These are phyloP conservation scores for Ciconia boyciana DNA, from an alignment of 2,113 vertebrate species.

Conservation along the genomic window DNA sequence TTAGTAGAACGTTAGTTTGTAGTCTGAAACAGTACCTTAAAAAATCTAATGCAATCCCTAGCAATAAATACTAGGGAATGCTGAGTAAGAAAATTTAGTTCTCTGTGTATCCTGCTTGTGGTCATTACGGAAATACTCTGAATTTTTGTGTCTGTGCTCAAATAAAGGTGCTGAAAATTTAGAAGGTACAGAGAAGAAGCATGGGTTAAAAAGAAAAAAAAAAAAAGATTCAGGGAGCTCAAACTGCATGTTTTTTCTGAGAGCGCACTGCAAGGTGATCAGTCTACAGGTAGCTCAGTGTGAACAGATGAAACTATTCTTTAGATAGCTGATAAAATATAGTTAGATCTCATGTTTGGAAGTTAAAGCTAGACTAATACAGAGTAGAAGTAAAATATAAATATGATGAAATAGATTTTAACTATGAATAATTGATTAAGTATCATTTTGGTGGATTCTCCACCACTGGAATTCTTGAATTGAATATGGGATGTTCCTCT, in stretches of 20 bases:
- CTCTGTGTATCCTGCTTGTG: background rate
- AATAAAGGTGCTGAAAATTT: background rate
- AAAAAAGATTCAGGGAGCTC: fast-evolving
- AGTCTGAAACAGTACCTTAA: background rate
- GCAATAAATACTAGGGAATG: background rate
- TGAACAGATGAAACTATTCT: background rate
- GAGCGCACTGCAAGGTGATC: fast-evolving
- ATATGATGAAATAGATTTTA: background rate
- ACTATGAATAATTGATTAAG: background rate
- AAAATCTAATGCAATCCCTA: background rate
- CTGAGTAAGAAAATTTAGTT: background rate
- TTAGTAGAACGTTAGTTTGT: background rate
- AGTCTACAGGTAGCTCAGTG: background rate
- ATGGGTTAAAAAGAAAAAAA: background rate
- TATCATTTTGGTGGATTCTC: background rate
- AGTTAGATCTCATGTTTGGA: background rate
- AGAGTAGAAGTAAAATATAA: background rate
- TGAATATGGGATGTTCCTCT: background rate
- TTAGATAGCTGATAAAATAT: background rate
- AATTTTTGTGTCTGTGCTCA: background rate
- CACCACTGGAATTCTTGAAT: background rate
- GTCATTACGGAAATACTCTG: background rate
- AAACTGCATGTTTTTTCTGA: background rate
- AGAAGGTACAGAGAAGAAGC: background rate
- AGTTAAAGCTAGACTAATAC: background rate